These are phyloP conservation scores for Pithys albifrons DNA, from an alignment of 2,113 vertebrate species.

Conservation along the genomic window DNA sequence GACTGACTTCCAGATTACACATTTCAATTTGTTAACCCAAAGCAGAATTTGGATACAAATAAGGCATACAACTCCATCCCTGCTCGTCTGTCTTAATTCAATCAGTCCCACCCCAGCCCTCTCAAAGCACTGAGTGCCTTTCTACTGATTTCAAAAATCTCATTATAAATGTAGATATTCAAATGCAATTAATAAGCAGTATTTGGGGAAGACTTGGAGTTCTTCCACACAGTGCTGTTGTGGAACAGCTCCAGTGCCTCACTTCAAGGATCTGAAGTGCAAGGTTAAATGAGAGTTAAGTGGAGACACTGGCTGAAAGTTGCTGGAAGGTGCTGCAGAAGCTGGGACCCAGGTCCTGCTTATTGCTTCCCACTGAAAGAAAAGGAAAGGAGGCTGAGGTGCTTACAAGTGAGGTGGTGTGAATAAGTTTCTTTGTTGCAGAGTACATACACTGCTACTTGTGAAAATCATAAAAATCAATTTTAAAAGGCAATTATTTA, in stretches of 20 bases:
- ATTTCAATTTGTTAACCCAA: not conserved
- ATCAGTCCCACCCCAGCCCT: not conserved
- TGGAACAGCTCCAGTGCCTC: not conserved
- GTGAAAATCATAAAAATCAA: not conserved
- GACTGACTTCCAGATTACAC: not conserved
- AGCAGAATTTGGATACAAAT: not conserved
- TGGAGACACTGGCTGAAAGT: not conserved
- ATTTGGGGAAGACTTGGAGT: not conserved
- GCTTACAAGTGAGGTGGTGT: not conserved
- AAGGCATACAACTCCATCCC: not conserved
- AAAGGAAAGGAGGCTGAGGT: not conserved
- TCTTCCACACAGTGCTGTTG: not conserved
- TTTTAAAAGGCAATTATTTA: constrained; percentile 25
- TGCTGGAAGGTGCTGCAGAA: not conserved
- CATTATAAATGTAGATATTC: not conserved
- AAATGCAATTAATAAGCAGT: not conserved
- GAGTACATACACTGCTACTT: not conserved
- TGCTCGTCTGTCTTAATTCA: not conserved
- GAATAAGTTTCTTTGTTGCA: not conserved
- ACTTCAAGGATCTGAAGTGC: not conserved
- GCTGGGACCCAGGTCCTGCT: not conserved
- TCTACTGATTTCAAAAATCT: not conserved
- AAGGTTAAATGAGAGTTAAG: not conserved
- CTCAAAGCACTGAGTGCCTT: not conserved
- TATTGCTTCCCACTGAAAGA: not conserved